A percentile compares a stretch with the other conserved stretches of the same genome.
Evolutionary conservation across 2,113 vertebrate species (phyloP).

Genomic region (Malurus alboscapulatus): DNA sequence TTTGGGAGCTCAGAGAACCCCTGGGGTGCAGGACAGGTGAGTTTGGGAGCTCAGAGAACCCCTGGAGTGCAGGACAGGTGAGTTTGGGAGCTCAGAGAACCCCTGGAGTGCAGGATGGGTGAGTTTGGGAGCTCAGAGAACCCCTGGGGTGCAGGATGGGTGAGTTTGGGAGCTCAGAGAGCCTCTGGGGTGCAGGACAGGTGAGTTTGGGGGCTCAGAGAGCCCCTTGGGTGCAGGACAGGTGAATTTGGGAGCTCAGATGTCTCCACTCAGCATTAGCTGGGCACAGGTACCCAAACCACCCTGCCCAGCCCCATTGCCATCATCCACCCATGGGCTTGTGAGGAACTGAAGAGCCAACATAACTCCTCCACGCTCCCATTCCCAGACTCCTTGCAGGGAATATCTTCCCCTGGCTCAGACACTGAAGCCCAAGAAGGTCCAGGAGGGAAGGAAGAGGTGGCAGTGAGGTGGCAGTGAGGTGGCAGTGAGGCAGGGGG

Average conservation of each 20-base stretch:
- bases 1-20: neutral
- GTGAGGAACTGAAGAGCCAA: neutral
- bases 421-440: neutral
- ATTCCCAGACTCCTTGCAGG: neutral
- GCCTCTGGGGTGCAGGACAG: neutral
- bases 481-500: neutral
- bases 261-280: neutral
- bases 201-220: neutral
- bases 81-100: neutral
- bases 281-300: neutral
- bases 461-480: neutral
- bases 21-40: neutral
- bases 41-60: neutral
- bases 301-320: neutral
- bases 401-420: neutral
- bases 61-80: neutral
- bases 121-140: neutral
- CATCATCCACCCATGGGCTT: fast-evolving
- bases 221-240: neutral
- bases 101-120: neutral
- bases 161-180: neutral
- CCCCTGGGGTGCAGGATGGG: neutral
- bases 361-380: fast-evolving
- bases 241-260: neutral
- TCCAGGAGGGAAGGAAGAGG: neutral